phyloP scores from a whole-genome alignment of 1,140 invertebrate species.

The Drosophila dunni region DNA sequence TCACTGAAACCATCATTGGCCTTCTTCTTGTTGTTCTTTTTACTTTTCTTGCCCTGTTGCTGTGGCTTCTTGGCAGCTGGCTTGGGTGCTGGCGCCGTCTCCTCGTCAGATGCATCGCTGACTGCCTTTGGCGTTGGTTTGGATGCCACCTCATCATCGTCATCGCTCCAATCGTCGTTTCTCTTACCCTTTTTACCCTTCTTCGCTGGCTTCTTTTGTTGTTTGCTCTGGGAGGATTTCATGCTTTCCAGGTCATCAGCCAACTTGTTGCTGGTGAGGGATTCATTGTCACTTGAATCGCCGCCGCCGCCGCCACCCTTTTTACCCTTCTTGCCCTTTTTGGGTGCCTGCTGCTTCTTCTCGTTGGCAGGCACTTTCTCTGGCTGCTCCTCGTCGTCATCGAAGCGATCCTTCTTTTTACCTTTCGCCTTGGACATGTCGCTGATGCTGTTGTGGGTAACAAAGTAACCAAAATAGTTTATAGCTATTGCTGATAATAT shows the following conservation, averaged over 20 bases:
- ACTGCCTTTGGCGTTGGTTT: background rate
- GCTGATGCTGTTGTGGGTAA: slow-evolving; percentile 1
- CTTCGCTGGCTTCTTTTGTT: slow-evolving; percentile 69
- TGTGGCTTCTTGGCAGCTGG: slow-evolving; percentile 60
- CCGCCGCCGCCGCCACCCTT: slow-evolving; percentile 63
- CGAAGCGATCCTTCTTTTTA: slow-evolving; percentile 87
- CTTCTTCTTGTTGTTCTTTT: slow-evolving; percentile 79
- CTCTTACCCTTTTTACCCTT: slow-evolving; percentile 78
- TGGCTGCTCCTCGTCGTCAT: slow-evolving; percentile 86
- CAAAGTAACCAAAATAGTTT: background rate
- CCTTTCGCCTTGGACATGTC: slow-evolving; percentile 86
- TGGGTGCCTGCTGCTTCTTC: slow-evolving; percentile 50
- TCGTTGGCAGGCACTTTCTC: slow-evolving; percentile 77
- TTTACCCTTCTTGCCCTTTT: slow-evolving; percentile 76
- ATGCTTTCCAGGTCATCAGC: slow-evolving; percentile 85
- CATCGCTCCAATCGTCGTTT: slow-evolving; percentile 78
- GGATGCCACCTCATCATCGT: slow-evolving; percentile 77
- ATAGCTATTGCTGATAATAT: slow-evolving; percentile 1
- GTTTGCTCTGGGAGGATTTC: slow-evolving; percentile 86
- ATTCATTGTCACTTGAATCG: slow-evolving; percentile 73
- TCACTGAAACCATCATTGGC: slow-evolving; percentile 55
- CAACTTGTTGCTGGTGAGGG: slow-evolving; percentile 38
- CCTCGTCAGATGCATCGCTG: slow-evolving; percentile 78
- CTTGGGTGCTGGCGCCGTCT: slow-evolving; percentile 70
- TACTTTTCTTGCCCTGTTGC: slow-evolving; percentile 77